Evolutionary conservation across 2,797 vertebrate genomes (phyloP).

Genomic region (Sparidentex hasta): DNA sequence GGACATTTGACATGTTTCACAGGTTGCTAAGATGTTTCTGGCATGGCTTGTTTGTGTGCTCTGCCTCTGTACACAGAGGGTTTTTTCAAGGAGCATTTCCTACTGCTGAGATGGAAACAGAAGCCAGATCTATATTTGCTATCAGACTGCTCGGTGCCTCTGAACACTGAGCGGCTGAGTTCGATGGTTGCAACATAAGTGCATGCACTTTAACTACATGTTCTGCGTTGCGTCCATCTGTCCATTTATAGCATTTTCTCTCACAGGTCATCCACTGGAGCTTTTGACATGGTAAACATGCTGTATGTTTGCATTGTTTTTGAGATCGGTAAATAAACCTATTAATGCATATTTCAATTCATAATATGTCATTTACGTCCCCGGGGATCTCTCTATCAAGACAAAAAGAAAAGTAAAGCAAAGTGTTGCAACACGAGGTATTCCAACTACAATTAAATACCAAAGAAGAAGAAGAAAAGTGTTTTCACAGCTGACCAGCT

Average conservation of each 20-base stretch:
- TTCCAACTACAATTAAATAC: no score
- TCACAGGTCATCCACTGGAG: no score
- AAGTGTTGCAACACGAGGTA: no score
- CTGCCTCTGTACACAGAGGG: slow-evolving; percentile 7
- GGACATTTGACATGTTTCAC: slow-evolving; percentile 30
- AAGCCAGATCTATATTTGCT: slow-evolving; percentile 4
- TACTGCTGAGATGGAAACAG: slow-evolving; percentile 21
- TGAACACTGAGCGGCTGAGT: background rate
- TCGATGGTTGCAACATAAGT: background rate
- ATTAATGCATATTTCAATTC: no score
- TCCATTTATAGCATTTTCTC: background rate
- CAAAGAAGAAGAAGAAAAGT: no score
- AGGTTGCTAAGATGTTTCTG: slow-evolving; percentile 12
- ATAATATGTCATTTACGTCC: no score
- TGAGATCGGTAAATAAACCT: no score
- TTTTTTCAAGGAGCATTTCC: slow-evolving; percentile 14
- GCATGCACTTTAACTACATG: background rate
- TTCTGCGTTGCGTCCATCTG: background rate
- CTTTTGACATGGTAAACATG: background rate
- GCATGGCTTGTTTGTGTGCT: slow-evolving; percentile 26
- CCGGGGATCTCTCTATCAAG: no score
- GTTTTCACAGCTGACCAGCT: no score
- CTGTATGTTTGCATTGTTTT: background rate
- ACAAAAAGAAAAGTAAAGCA: no score
- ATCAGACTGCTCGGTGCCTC: background rate